phyloP scores from a whole-genome alignment of 2,888 invertebrate genomes.

The Anagyrus pseudococci region DNA sequence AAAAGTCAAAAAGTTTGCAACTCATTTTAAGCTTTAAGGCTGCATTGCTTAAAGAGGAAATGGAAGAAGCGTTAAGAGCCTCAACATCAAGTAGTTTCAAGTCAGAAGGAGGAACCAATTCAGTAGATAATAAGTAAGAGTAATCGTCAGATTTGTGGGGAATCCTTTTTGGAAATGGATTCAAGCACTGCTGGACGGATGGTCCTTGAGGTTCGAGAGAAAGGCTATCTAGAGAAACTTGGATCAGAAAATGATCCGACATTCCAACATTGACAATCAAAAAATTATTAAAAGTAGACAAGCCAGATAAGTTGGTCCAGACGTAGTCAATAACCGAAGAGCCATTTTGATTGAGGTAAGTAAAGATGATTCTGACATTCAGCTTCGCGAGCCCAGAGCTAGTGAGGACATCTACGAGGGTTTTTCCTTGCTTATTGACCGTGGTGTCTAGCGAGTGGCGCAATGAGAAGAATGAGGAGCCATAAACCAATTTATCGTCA shows the following conservation, averaged over 20 bases:
- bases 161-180: background rate
- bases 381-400: background rate
- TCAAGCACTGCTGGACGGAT: background rate
- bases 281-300: background rate
- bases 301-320: background rate
- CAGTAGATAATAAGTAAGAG: background rate
- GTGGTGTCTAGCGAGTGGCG: background rate
- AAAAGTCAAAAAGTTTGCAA: background rate
- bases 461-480: background rate
- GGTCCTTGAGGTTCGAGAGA: background rate
- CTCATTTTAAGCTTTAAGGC: background rate
- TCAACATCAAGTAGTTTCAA: background rate
- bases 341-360: background rate
- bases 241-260: background rate
- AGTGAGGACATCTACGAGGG: background rate
- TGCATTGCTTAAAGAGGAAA: background rate
- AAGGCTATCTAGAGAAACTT: background rate
- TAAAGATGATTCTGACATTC: background rate
- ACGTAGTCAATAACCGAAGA: background rate
- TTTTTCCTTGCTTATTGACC: background rate
- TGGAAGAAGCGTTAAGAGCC: background rate
- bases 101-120: background rate
- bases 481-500: background rate
- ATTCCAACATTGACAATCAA: background rate
- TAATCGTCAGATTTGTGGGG: background rate